A percentile compares a stretch with the other conserved stretches of the same genome.
phyloP scores from a whole-genome alignment of 2,888 invertebrate species.

The Quadriops clusia region DNA sequence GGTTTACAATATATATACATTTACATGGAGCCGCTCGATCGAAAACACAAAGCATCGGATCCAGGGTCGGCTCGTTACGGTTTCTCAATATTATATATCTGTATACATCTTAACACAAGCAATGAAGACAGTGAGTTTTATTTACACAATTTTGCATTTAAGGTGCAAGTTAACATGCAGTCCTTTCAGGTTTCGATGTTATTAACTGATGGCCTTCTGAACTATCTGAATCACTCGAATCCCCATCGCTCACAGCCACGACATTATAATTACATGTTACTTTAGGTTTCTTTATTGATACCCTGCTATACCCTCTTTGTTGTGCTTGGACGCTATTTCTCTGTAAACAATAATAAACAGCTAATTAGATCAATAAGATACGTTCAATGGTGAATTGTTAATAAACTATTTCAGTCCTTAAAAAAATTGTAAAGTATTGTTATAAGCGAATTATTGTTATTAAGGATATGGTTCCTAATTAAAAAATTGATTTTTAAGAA shows the following conservation, averaged over 20 bases:
- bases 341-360: slow-evolving; percentile 19
- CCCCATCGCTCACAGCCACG: slow-evolving; percentile 34
- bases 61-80: slow-evolving; percentile 9
- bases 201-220: slow-evolving; percentile 31
- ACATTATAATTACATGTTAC: slow-evolving; percentile 39
- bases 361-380: too few species aligned
- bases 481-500: too few species aligned
- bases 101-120: slow-evolving; percentile 21
- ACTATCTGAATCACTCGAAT: slow-evolving; percentile 34
- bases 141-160: slow-evolving; percentile 16
- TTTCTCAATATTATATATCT: slow-evolving; percentile 12
- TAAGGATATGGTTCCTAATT: too few species aligned
- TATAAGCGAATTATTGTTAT: too few species aligned
- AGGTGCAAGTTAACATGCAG: slow-evolving; percentile 27
- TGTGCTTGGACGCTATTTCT: slow-evolving; percentile 30
- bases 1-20: slow-evolving; percentile 11
- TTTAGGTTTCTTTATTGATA: slow-evolving; percentile 37
- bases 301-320: slow-evolving; percentile 33
- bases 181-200: slow-evolving; percentile 28
- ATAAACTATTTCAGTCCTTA: too few species aligned
- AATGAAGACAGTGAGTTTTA: slow-evolving; percentile 31
- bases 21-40: slow-evolving; percentile 10
- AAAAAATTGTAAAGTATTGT: too few species aligned
- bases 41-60: slow-evolving; percentile 6
- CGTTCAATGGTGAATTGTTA: too few species aligned